A percentile compares a stretch with the other conserved stretches of the same genome.
Evolutionary conservation across 2,797 vertebrate species (phyloP).

Genomic region (Cacajao melanocephalus): DNA sequence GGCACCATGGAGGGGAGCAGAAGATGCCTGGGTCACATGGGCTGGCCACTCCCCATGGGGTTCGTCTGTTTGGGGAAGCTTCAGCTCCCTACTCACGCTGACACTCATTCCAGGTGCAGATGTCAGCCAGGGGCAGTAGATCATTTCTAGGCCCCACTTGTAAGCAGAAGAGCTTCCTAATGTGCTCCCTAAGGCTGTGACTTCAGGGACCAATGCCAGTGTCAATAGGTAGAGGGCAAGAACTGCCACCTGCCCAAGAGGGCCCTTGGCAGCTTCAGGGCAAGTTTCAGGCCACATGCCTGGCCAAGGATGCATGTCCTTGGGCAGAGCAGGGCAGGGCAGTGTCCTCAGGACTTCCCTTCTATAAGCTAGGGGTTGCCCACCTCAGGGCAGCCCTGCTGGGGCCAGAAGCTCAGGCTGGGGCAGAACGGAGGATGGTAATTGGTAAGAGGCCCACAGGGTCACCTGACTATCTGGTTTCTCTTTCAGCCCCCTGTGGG

Average conservation of each 20-base stretch:
- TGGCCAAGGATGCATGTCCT: too few relatives aligned
- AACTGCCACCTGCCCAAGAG: not conserved
- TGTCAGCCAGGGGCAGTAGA: not conserved
- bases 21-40: not conserved
- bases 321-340: not conserved
- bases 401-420: not conserved
- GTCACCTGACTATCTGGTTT: constrained; percentile 26
- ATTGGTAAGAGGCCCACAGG: not conserved
- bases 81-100: not conserved
- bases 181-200: not conserved
- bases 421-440: not conserved
- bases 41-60: not conserved
- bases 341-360: not conserved
- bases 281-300: not conserved
- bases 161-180: not conserved
- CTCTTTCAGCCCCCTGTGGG: constrained; percentile 93
- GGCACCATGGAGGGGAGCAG: not conserved
- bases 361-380: not conserved
- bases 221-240: not conserved
- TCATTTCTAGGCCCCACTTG: not conserved
- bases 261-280: too few relatives aligned
- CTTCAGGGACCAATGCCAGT: not conserved
- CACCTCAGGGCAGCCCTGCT: not conserved
- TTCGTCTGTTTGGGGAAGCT: not conserved
- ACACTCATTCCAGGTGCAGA: not conserved